Evolutionary conservation across 2,113 vertebrate genomes (phyloP).

Genomic region (Vicugna pacos): DNA sequence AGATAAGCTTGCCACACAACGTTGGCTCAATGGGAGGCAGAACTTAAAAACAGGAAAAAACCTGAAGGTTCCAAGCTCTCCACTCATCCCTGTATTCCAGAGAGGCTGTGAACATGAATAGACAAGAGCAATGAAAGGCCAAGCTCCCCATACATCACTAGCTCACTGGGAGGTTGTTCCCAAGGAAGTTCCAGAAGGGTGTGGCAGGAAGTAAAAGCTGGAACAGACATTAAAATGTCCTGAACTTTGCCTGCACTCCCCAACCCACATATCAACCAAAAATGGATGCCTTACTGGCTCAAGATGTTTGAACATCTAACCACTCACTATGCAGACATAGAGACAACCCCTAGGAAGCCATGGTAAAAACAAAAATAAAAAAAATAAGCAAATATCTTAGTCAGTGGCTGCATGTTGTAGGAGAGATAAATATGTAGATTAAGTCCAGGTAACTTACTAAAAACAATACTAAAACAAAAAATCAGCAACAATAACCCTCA

Average conservation of each 20-base stretch:
- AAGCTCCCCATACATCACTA: not conserved
- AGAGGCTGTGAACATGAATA: not conserved
- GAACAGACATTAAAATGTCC: not conserved
- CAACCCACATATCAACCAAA: not conserved
- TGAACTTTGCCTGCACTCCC: not conserved
- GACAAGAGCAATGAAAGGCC: not conserved
- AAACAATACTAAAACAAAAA: not conserved
- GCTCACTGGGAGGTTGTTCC: not conserved
- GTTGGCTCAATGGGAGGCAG: not conserved
- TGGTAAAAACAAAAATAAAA: not conserved
- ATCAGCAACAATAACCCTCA: not conserved
- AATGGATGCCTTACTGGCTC: not conserved
- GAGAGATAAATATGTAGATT: not conserved
- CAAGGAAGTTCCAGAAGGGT: not conserved
- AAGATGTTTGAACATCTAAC: not conserved
- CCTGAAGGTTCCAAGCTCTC: not conserved
- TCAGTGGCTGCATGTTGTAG: not conserved
- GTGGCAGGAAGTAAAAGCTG: not conserved
- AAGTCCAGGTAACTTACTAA: not conserved
- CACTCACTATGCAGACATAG: not conserved
- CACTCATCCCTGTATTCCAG: not conserved
- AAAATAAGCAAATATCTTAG: not conserved
- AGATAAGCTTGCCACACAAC: not conserved
- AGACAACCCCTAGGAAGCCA: not conserved
- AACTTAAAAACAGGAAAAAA: not conserved